Evolutionary conservation across 2,797 vertebrate species (phyloP), one percentile per base, ranked within the genome.

Genomic region (Bucorvus abyssinicus): DNA sequence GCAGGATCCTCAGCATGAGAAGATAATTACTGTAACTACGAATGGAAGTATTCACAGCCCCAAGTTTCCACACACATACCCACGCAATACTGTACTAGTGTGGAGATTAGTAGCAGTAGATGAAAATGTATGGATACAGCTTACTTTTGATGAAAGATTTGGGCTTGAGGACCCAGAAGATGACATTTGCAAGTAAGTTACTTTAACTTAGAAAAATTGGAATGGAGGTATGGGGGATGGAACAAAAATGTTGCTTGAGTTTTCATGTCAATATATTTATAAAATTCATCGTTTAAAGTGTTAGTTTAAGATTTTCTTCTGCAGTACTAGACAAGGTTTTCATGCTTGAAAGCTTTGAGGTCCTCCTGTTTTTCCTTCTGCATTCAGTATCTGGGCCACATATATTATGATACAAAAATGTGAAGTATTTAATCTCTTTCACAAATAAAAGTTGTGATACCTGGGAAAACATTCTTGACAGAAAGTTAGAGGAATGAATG

Each of bases 101-200:
- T 99, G 99, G 99, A 98, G 98, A 97, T 98, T 99, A 47, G 98
- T 99, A 92, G 98, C 99, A 9, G 94, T 97, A 64, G 98, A 97
- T 6, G 98, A 98, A 96, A 98, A 98, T 83, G 98, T 98, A 91
- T 98, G 98, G 98, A 99, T 99, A 97, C 99, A 99, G 76, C 98
- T 99, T 91, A 98, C 98, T 80, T 99, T 99, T 95, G 99, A 99
- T 97, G 98, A 99, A 84, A 98, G 98, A 73, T 99, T 99, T 95
- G 99, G 99, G 91, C 98, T 99, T 91, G 99, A 99, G 97, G 99
- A 99, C 94, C 98, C 99, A 34, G 99, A 99, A 97, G 99, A 99
- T 70, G 99, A 98, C 75, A 98, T 99, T 96, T 99, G 99, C 99
- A 99, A 99, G 99, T 99, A 99, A 99, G 99, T 98, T 55, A 16